Conservation (phyloP, 1,140 invertebrate genomes). For the Antheraea mylitta region DNA sequence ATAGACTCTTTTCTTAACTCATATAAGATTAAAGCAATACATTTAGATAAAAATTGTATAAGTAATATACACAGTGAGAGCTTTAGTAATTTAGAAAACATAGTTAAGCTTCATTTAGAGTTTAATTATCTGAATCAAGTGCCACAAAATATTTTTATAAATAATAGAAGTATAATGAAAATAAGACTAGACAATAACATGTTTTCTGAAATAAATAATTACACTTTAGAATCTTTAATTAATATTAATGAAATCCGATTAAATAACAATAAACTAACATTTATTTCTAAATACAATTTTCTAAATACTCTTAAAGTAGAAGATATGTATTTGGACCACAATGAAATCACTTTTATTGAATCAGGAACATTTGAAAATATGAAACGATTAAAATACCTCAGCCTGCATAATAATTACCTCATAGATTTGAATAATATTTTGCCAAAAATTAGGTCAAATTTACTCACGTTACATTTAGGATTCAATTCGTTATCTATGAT, state of each 20-base stretch:
- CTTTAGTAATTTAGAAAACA: conserved; percentile 68
- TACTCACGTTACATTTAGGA: conserved; percentile 55
- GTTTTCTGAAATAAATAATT: conserved; percentile 62
- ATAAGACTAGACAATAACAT: conserved; percentile 75
- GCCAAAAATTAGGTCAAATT: conserved; percentile 53
- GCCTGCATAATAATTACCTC: conserved; percentile 60
- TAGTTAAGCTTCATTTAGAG: conserved; percentile 65
- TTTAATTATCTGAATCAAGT: conserved; percentile 74
- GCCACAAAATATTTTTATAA: conserved; percentile 71
- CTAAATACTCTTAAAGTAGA: conserved; percentile 49
- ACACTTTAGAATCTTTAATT: conserved; percentile 49
- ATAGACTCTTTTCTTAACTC: conserved; percentile 91
- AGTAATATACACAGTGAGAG: conserved; percentile 71
- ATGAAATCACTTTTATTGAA: conserved; percentile 65
- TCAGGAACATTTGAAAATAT: conserved; percentile 54
- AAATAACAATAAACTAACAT: conserved; percentile 62
- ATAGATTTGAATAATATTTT: conserved; percentile 58
- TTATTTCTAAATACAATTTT: conserved; percentile 55
- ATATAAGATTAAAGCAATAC: conserved; percentile 72
- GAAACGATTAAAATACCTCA: conserved; percentile 54
- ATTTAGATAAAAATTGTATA: conserved; percentile 71
- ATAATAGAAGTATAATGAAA: conserved; percentile 62
- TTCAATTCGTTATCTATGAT: conserved; percentile 54
- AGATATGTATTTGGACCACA: conserved; percentile 65
- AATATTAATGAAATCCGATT: conserved; percentile 56